Conservation (phyloP, 2,797 vertebrate species). For the Tolypeutes matacus region DNA sequence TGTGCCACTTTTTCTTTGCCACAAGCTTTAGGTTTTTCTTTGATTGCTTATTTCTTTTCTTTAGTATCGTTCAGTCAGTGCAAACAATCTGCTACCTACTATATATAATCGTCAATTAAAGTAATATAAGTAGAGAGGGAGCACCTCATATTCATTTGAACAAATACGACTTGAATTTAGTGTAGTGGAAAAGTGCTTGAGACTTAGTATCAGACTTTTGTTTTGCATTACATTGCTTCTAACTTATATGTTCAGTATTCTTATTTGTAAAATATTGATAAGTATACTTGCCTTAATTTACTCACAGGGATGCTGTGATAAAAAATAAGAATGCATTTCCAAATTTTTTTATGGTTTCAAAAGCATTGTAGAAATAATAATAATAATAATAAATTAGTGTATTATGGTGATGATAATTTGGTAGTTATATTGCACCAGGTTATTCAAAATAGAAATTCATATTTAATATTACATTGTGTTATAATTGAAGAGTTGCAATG, state of each 20-base stretch:
- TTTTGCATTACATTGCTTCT: neutral
- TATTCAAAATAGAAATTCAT: neutral
- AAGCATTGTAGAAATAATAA: neutral
- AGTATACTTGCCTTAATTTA: neutral
- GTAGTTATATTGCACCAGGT: neutral
- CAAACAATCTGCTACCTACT: no score
- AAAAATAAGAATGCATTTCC: constrained; percentile 34
- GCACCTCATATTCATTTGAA: no score
- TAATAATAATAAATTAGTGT: neutral
- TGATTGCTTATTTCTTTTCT: no score
- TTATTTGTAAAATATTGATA: neutral
- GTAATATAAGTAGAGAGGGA: no score
- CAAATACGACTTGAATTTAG: no score
- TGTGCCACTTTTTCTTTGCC: no score
- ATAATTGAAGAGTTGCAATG: no score
- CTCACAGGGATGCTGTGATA: neutral
- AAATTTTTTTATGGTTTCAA: constrained; percentile 33
- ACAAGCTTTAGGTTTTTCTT: no score
- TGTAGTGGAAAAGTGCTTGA: no score
- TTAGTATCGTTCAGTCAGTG: no score
- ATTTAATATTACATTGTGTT: neutral
- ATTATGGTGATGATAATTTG: neutral
- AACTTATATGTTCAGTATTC: constrained; percentile 19
- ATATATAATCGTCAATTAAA: no score
- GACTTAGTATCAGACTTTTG: no score